A percentile compares a stretch with the other conserved stretches of the same genome.
Evolutionary conservation across 1,140 invertebrate genomes (phyloP).

Genomic region (Musca vetustissima): DNA sequence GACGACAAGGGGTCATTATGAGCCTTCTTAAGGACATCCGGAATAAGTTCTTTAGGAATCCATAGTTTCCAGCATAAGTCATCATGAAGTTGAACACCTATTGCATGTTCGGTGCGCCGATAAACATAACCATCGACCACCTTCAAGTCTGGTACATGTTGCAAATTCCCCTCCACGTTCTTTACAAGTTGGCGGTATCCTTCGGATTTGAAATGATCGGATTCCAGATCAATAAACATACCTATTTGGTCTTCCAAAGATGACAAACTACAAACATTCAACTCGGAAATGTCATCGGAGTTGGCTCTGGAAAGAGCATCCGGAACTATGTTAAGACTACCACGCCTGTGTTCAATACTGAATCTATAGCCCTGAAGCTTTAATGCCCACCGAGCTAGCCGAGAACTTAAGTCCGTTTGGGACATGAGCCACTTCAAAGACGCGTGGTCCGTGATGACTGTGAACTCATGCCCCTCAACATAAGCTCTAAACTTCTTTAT

Average conservation of each 20-base stretch:
- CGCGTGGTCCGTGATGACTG: slow-evolving; percentile 44
- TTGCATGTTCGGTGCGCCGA: too few species aligned
- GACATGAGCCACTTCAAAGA: slow-evolving; percentile 37
- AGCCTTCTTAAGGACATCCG: background rate
- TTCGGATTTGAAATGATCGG: too few species aligned
- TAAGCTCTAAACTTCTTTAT: slow-evolving; percentile 56
- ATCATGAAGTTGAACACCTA: too few species aligned
- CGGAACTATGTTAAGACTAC: slow-evolving; percentile 43
- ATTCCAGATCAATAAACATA: too few species aligned
- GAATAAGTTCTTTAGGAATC: background rate
- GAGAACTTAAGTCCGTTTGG: slow-evolving; percentile 36
- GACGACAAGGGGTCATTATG: background rate
- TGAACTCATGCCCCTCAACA: slow-evolving; percentile 51
- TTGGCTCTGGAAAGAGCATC: slow-evolving; percentile 42
- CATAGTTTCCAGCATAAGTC: background rate
- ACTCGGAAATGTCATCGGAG: slow-evolving; percentile 5
- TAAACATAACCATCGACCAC: too few species aligned
- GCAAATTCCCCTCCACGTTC: too few species aligned
- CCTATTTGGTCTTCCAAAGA: too few species aligned
- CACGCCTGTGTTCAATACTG: slow-evolving; percentile 51
- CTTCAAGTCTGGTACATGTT: too few species aligned
- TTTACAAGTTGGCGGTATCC: too few species aligned
- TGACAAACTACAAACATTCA: too few species aligned
- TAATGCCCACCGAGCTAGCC: slow-evolving; percentile 43
- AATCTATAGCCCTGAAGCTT: slow-evolving; percentile 37